Base-by-base conservation (phyloP, 2,888 invertebrate genomes). In the Hirtodrosophila cameraria region DNA sequence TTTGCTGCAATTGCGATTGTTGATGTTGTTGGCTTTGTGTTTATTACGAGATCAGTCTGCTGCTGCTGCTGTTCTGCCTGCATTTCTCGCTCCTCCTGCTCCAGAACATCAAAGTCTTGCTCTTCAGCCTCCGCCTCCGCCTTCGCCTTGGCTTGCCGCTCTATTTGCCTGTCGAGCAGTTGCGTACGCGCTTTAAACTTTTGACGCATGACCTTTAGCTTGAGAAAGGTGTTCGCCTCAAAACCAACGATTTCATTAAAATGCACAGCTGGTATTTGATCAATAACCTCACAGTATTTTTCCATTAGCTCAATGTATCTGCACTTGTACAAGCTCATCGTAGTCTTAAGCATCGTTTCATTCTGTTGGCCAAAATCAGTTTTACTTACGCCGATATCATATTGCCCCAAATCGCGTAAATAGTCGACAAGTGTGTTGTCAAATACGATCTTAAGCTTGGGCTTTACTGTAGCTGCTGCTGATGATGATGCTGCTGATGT, bases 161-260 rank as follows among this genome's bases (percentile, higher is more conserved):
- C 82, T 49, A 89, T 57, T 50, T 85, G 76, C 48, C 74, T 85
- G 64, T 90, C 86, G 0, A 92, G 90, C 6, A 92, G 76, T 75
- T 92, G 92, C 11, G 92, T 91, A 73, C 92, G 92, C 31, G 92
- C 91, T 88, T 93, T 94, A 3, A 94, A 90, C 83, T 93, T 94
- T 69, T 92, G 92, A 58, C 93, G 92, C 36, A 94, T 88, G 28
- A 91, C 90, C 90, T 93, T 93, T 5, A 94, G 89, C 85, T 92
- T 92, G 1, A 91, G 89, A 81, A 93, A 94, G 5, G 92, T 92
- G 33, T 90, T 91, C 13, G 89, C 88, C 71, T 94, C 92, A 82
- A 94, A 94, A 0, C 93, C 93, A 1, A 93, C 93, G 48, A 94
- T 92, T 65, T 92, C 92, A 71, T 92, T 92, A 66, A 94, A 92